Evolutionary conservation across 2,888 invertebrate genomes (phyloP).

Genomic region (Fabriciana adippe): DNA sequence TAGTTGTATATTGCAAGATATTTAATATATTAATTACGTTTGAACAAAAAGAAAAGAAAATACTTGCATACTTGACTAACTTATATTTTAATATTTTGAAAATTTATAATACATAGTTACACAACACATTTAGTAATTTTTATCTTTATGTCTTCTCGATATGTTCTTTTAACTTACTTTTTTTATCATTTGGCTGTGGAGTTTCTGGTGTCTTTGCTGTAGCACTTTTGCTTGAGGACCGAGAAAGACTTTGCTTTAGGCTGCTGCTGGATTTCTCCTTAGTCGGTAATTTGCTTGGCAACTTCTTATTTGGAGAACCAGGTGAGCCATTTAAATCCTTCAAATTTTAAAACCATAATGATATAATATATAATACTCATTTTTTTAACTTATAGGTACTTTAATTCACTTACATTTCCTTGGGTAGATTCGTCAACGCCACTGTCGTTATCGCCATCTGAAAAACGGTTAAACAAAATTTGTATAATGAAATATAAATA

Average conservation of each 20-base stretch:
- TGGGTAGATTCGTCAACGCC: conserved; percentile 91
- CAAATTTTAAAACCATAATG: conserved; percentile 17
- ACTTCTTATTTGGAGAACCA: conserved; percentile 88
- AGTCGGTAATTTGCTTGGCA: conserved; percentile 81
- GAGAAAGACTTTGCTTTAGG: conserved; percentile 76
- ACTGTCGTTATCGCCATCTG: conserved; percentile 93
- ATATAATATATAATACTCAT: conserved; percentile 13
- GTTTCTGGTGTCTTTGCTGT: conserved; percentile 88
- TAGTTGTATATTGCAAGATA: no score
- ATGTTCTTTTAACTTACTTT: conserved; percentile 81
- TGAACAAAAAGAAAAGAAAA: no score
- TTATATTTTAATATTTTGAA: background rate
- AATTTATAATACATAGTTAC: background rate
- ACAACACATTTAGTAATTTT: conserved; percentile 25
- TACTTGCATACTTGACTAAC: no score
- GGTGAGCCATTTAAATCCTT: conserved; percentile 87
- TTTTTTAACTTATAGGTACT: background rate
- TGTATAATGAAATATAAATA: no score
- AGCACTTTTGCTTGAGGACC: conserved; percentile 84
- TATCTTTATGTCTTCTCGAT: background rate
- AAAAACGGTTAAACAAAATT: conserved; percentile 48
- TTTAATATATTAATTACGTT: no score
- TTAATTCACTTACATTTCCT: conserved; percentile 85
- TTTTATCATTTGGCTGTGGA: conserved; percentile 82
- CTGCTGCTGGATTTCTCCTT: conserved; percentile 77